A percentile compares a stretch with the other conserved stretches of the same genome.
phyloP scores from a whole-genome alignment of 2,888 invertebrate genomes.

The Pyrrhia umbra region DNA sequence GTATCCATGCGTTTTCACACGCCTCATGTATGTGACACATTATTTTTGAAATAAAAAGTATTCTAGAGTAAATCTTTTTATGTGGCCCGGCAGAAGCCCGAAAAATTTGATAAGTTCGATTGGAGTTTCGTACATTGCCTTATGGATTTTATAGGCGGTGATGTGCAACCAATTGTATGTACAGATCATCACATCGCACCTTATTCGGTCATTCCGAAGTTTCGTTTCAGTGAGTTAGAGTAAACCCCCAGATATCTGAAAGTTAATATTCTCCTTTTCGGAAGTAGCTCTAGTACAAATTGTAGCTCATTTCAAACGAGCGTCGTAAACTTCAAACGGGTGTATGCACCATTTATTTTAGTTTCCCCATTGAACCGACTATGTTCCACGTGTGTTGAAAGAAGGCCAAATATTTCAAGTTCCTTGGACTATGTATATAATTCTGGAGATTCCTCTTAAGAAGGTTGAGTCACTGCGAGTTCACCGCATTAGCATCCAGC shows the following conservation, averaged over 20 bases:
- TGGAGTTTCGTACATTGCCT: too few relatives aligned
- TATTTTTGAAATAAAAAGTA: background rate
- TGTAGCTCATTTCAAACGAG: constrained; percentile 18
- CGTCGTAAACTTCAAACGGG: constrained; percentile 16
- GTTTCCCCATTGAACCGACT: constrained; percentile 26
- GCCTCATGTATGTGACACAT: background rate
- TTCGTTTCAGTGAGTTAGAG: too few relatives aligned
- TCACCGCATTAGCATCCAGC: constrained; percentile 18
- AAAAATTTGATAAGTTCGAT: too few relatives aligned
- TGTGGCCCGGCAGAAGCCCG: too few relatives aligned
- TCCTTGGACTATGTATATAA: constrained; percentile 33
- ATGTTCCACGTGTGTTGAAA: constrained; percentile 49
- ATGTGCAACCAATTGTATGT: too few relatives aligned
- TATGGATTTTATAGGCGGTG: too few relatives aligned
- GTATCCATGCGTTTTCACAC: constrained; percentile 1
- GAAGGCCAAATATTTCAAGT: constrained; percentile 42
- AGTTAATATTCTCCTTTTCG: too few relatives aligned
- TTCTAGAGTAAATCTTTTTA: too few relatives aligned
- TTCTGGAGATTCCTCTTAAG: constrained; percentile 29
- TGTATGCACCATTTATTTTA: constrained; percentile 36
- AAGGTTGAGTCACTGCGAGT: constrained; percentile 37
- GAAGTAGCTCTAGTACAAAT: constrained; percentile 3
- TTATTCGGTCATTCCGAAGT: too few relatives aligned
- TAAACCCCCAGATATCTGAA: too few relatives aligned
- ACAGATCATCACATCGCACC: too few relatives aligned